Evolutionary conservation across 2,113 vertebrate genomes (phyloP).

Genomic region (Hippocampus barbouri): DNA sequence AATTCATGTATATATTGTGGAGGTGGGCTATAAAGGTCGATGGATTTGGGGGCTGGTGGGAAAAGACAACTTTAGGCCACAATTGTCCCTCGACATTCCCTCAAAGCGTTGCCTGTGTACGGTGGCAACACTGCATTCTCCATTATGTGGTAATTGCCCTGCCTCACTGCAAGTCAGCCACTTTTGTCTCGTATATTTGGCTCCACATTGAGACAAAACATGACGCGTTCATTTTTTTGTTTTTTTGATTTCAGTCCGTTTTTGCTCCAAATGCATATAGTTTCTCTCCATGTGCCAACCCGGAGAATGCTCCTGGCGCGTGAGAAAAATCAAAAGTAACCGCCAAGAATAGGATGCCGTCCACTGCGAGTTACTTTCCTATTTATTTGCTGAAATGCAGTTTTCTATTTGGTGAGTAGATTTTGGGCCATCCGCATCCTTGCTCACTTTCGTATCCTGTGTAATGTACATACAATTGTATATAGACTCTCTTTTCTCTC

Average conservation of each 20-base stretch:
- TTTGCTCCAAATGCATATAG: conserved; percentile 30
- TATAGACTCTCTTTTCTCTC: conserved; percentile 50
- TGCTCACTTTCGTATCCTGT: conserved; percentile 61
- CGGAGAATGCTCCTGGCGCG: conserved; percentile 19
- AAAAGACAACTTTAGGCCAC: conserved; percentile 2
- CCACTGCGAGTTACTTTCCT: conserved; percentile 45
- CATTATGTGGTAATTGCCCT: conserved; percentile 23
- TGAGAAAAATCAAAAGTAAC: conserved; percentile 22
- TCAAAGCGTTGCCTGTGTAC: conserved; percentile 22
- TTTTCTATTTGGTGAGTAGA: conserved; percentile 43
- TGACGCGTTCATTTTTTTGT: neutral
- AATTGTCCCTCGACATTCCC: conserved; percentile 46
- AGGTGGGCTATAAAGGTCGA: conserved; percentile 28
- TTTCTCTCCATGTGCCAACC: conserved; percentile 30
- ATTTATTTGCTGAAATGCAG: conserved; percentile 62
- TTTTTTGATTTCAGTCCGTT: neutral
- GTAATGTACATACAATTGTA: conserved; percentile 74
- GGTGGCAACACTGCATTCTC: conserved; percentile 16
- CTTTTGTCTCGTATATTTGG: neutral
- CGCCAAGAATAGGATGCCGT: conserved; percentile 43
- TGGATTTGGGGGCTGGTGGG: neutral
- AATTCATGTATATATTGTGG: conserved; percentile 36
- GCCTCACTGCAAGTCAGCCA: conserved; percentile 31
- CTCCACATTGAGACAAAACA: conserved; percentile 8
- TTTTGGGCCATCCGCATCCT: conserved; percentile 40